Evolutionary conservation across 2,888 invertebrate species (phyloP), one percentile per base, ranked within the genome.

Genomic region (Cremastinae sp.): DNA sequence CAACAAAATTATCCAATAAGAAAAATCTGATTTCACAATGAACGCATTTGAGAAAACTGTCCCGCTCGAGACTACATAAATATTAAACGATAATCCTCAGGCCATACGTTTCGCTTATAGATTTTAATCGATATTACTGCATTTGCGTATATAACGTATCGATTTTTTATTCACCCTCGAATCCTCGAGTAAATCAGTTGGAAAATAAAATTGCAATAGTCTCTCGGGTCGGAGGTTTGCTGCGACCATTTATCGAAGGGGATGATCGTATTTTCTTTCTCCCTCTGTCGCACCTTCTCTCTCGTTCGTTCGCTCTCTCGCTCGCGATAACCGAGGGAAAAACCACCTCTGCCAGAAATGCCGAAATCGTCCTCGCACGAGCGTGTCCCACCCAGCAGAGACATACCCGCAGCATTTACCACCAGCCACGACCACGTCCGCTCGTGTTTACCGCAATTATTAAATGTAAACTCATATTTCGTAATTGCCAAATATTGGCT

Each of bases 381-480:
- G 35, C 51, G 20, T 53, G 56, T 55, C 51, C 65, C 56, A 66
- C 45, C 64, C 59, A 66, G 65, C 51, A 51, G 47, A 37, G 47
- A 45, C 65, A 70, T 58, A 64, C 66, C 71, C 80, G 79, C 79
- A 80, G 80, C 83, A 81, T 77, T 83, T 83, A 83, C 83, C 85
- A 84, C 83, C 84, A 81, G 81, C 82, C 78, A 70, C 75, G 76
- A 79, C 71, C 82, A 68, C 85, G 83, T 83, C 82, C 85, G 81
- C 83, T 83, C 83, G 82, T 88, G 86, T 88, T 88, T 88, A 87
- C 88, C 88, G 85, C 88, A 88, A 88, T 88, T 88, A 88, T 88
- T 87, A 87, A 88, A 88, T 87, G 88, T 87, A 88, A 87, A 88
- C 87, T 88, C 88, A 88, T 88, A 88, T 87, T 87, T 88, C 86